Percentiles rank a stretch among this genome's conserved stretches.
Conservation (phyloP, 2,113 vertebrate genomes). For the Stegostoma tigrinum region DNA sequence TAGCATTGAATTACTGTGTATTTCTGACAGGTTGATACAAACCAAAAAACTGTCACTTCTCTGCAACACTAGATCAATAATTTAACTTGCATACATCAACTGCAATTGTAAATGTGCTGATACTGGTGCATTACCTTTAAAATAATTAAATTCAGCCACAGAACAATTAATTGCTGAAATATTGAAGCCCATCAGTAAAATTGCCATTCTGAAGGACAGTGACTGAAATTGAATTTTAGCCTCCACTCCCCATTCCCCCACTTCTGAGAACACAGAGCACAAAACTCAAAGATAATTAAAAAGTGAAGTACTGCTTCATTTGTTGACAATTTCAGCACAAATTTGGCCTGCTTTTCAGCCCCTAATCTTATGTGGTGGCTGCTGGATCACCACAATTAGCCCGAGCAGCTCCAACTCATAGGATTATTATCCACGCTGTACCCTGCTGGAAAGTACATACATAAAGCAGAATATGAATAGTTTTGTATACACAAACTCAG, state of each 20-base stretch:
- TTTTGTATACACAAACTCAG: neutral
- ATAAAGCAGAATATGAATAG: too few species aligned
- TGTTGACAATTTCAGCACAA: neutral
- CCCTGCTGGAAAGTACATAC: neutral
- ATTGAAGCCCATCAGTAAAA: neutral
- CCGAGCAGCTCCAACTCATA: too few species aligned
- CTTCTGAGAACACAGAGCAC: neutral
- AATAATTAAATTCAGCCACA: neutral
- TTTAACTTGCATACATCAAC: neutral
- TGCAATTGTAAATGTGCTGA: neutral
- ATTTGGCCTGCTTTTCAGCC: neutral
- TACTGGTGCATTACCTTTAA: neutral
- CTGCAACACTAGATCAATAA: neutral
- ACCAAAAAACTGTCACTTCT: neutral
- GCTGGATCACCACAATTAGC: neutral
- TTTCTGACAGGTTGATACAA: neutral
- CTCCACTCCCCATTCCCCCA: neutral
- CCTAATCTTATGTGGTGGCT: neutral
- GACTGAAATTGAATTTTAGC: neutral
- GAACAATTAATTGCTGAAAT: neutral
- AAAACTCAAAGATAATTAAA: neutral
- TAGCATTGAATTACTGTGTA: neutral
- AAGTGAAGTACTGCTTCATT: neutral
- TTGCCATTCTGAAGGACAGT: neutral
- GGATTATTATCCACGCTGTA: neutral